Evolutionary conservation across 2,888 invertebrate genomes (phyloP).

Genomic region (Protonemura montana): DNA sequence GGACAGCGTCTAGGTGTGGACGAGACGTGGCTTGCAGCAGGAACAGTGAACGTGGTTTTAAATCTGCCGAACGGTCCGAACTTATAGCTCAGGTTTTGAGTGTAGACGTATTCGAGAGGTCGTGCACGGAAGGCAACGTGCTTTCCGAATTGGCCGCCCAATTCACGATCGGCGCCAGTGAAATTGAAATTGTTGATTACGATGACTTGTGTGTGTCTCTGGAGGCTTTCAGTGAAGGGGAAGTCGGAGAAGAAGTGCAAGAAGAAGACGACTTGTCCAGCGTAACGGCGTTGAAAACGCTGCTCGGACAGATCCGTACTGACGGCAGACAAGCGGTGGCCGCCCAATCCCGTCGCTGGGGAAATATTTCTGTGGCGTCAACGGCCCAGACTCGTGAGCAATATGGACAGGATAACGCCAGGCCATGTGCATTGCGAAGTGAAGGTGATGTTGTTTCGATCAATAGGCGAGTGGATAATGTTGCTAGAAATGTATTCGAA

Average conservation of each 20-base stretch:
- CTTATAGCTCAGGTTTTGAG: not conserved
- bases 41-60: not conserved
- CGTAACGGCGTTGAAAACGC: too few species aligned
- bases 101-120: not conserved
- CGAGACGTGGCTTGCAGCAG: not conserved
- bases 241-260: not conserved
- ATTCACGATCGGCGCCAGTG: not conserved
- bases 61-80: not conserved
- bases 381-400: too few species aligned
- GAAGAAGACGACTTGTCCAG: not conserved
- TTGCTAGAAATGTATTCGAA: too few species aligned
- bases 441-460: too few species aligned
- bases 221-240: not conserved
- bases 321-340: too few species aligned
- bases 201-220: slow-evolving; percentile 18
- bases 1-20: too few species aligned
- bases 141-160: not conserved
- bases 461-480: too few species aligned
- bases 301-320: too few species aligned
- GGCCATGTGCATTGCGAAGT: too few species aligned
- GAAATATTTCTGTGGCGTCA: too few species aligned
- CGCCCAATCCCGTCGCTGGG: too few species aligned
- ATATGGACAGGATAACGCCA: too few species aligned
- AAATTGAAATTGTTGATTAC: not conserved
- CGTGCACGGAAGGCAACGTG: not conserved